Evolutionary conservation across 2,888 invertebrate species (phyloP).

Genomic region (Eledone cirrhosa): DNA sequence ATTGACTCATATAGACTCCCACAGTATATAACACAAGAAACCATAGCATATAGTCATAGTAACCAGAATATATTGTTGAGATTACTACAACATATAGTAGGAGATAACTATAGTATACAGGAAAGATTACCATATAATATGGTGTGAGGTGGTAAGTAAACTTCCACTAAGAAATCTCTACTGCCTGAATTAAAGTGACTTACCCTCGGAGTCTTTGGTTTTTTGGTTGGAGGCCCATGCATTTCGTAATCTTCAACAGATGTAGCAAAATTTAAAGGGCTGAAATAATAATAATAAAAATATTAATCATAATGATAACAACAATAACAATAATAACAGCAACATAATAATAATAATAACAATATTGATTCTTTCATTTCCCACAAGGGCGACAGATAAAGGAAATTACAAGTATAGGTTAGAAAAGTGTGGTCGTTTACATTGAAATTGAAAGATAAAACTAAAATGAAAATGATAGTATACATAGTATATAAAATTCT

Average conservation of each 20-base stretch:
- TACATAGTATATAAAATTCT: background rate
- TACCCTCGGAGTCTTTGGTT: slow-evolving; percentile 52
- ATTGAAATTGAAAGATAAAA: background rate
- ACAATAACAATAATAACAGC: background rate
- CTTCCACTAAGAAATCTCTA: too few species aligned
- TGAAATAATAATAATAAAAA: slow-evolving; percentile 37
- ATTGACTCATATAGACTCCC: too few species aligned
- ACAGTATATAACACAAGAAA: too few species aligned
- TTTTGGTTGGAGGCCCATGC: slow-evolving; percentile 39
- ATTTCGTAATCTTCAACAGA: slow-evolving; percentile 50
- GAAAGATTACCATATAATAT: too few species aligned
- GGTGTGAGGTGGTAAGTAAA: too few species aligned
- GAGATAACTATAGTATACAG: too few species aligned
- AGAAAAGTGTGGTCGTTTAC: background rate
- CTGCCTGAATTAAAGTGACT: slow-evolving; percentile 24
- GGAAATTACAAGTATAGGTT: too few species aligned
- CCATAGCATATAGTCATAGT: too few species aligned
- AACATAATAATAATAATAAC: background rate
- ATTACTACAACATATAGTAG: too few species aligned
- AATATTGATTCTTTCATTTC: too few species aligned
- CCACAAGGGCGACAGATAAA: too few species aligned
- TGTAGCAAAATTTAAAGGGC: slow-evolving; percentile 53
- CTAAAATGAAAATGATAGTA: background rate
- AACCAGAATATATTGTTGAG: too few species aligned
- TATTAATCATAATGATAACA: background rate